These are phyloP conservation scores for Lonchura striata DNA, from an alignment of 2,113 vertebrate genomes.

Conservation along the genomic window DNA sequence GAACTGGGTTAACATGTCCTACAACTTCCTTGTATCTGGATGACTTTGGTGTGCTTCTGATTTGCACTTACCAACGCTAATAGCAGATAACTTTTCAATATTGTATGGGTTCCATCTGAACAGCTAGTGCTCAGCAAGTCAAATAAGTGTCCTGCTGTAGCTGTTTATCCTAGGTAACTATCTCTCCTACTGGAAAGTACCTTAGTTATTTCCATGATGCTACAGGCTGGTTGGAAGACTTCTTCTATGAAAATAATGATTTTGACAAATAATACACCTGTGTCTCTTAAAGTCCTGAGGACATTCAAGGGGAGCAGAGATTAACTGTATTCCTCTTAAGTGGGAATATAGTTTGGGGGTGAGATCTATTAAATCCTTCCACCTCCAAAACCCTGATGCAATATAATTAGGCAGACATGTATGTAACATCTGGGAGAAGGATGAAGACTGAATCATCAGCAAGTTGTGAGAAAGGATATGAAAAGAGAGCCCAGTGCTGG, in stretches of 20 bases:
- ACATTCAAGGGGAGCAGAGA: not conserved
- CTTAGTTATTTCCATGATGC: not conserved
- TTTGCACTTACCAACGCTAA: not conserved
- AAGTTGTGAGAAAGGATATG: not conserved
- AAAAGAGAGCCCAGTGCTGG: not conserved
- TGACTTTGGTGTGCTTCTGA: not conserved
- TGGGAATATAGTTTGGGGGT: not conserved
- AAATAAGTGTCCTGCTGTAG: not conserved
- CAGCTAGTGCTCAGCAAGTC: not conserved
- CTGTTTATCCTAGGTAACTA: not conserved
- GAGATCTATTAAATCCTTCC: not conserved
- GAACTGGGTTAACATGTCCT: not conserved
- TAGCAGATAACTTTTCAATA: not conserved
- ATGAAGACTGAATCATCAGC: not conserved
- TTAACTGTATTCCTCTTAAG: not conserved
- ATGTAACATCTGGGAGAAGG: not conserved
- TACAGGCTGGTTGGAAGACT: not conserved
- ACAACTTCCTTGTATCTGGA: not conserved
- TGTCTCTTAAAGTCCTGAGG: not conserved
- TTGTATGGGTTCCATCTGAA: not conserved
- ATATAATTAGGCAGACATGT: not conserved
- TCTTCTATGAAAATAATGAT: not conserved
- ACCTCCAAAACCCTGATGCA: not conserved
- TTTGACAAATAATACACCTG: not conserved
- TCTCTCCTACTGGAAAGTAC: not conserved